Percentiles rank a stretch among this genome's conserved stretches.
Conservation (phyloP, 2,888 invertebrate species). For the Aromia moschata region DNA sequence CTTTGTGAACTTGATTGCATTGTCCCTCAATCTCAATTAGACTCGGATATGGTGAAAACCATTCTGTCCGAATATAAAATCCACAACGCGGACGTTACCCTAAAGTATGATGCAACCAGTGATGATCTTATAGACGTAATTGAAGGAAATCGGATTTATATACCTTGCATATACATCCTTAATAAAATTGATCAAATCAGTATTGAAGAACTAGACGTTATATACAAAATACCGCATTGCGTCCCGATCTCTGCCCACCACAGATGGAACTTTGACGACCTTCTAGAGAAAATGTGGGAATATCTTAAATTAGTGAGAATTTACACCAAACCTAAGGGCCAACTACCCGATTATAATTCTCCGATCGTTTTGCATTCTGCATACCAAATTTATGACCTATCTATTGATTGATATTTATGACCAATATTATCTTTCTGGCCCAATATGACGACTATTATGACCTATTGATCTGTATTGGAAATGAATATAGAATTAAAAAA, state of each 20-base stretch:
- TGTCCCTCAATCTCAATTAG: conserved; percentile 91
- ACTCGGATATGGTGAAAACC: conserved; percentile 92
- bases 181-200: conserved; percentile 99
- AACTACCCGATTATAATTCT: conserved; percentile 96
- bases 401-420: too few relatives aligned
- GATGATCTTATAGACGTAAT: conserved; percentile 99
- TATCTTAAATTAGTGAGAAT: conserved; percentile 94
- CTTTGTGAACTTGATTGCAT: too few relatives aligned
- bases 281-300: conserved; percentile 98
- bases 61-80: conserved; percentile 98
- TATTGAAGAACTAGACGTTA: conserved; percentile 95
- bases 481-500: too few relatives aligned
- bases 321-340: conserved; percentile 99
- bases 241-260: conserved; percentile 99
- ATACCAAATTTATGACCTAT: too few relatives aligned
- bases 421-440: too few relatives aligned
- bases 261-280: conserved; percentile 99
- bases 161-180: conserved; percentile 97
- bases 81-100: conserved; percentile 97
- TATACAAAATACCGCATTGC: conserved; percentile 99
- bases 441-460: too few relatives aligned
- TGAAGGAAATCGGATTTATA: conserved; percentile 97
- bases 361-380: conserved; percentile 95
- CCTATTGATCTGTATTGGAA: too few relatives aligned
- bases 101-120: conserved; percentile 93